These are phyloP conservation scores for Sylvicapra grimmia DNA, from an alignment of 2,113 vertebrate genomes.

Conservation along the genomic window DNA sequence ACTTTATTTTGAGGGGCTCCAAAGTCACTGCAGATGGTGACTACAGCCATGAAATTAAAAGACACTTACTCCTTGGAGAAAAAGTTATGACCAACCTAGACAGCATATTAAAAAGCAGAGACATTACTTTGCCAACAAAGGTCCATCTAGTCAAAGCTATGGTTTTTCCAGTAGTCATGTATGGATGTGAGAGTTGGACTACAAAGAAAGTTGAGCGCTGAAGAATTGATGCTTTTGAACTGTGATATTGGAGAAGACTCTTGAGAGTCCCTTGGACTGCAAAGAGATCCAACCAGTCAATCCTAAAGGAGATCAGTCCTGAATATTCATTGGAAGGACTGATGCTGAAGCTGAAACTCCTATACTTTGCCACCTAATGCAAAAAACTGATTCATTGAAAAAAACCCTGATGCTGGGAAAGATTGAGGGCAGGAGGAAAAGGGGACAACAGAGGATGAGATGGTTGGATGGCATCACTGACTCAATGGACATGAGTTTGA, in stretches of 20 bases:
- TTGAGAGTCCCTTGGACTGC: neutral
- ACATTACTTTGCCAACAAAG: neutral
- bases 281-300: neutral
- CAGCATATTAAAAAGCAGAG: neutral
- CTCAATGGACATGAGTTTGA: neutral
- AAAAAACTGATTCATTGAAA: neutral
- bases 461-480: neutral
- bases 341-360: neutral
- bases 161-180: neutral
- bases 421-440: neutral
- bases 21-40: neutral
- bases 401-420: neutral
- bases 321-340: neutral
- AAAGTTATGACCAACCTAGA: neutral
- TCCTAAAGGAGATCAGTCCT: neutral
- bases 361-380: neutral
- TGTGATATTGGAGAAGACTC: neutral
- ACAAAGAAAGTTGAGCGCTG: rapidly evolving
- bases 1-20: neutral
- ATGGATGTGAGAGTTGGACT: neutral
- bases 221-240: neutral
- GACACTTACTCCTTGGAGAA: neutral
- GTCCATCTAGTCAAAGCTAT: neutral
- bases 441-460: neutral
- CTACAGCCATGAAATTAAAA: neutral